These are phyloP conservation scores for Siniperca undulata DNA, from an alignment of 2,797 vertebrate genomes.

Conservation along the genomic window DNA sequence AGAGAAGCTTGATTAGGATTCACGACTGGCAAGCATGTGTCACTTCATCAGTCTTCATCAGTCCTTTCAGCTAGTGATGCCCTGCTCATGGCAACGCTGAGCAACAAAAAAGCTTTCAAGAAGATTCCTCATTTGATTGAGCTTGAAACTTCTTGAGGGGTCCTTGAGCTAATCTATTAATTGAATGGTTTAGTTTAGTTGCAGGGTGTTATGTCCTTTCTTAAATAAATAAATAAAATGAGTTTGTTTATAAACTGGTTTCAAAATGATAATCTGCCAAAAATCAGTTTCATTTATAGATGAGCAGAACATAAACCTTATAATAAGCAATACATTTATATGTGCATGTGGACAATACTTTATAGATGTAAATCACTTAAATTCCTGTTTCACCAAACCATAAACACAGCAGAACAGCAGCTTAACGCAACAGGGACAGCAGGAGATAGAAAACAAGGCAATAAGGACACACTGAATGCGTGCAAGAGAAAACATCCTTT, in stretches of 20 bases:
- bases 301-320: background rate
- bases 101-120: constrained; percentile 1
- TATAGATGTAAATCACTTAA: background rate
- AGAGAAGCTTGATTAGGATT: constrained; percentile 20
- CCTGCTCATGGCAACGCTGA: constrained; percentile 32
- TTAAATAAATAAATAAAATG: background rate
- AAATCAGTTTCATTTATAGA: background rate
- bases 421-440: constrained; percentile 25
- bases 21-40: background rate
- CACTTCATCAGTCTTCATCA: constrained; percentile 6
- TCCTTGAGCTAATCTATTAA: constrained; percentile 5
- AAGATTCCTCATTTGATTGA: background rate
- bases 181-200: constrained; percentile 12
- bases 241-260: background rate
- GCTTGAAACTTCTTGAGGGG: background rate
- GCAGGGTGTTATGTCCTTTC: background rate
- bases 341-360: background rate
- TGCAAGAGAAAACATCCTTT: constrained; percentile 56
- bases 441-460: constrained; percentile 44
- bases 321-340: background rate
- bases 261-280: background rate
- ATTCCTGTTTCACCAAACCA: background rate
- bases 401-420: constrained; percentile 7
- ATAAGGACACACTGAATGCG: constrained; percentile 27
- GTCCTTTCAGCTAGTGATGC: constrained; percentile 1